phyloP scores from a whole-genome alignment of 2,888 invertebrate genomes.

The Drosophila parthenogenetica region DNA sequence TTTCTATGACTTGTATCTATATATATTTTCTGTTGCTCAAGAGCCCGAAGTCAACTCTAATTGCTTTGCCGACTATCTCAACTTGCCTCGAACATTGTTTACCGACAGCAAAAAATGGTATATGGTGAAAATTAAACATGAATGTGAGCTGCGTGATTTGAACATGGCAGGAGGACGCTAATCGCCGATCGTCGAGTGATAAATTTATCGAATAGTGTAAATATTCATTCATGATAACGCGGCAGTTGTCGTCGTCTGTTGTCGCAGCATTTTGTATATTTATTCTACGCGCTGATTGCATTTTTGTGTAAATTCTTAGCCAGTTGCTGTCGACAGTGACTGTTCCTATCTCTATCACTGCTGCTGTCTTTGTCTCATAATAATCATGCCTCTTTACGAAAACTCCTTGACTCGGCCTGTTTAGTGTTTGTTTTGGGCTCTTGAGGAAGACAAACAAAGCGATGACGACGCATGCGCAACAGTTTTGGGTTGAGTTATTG shows the following conservation, averaged over 20 bases:
- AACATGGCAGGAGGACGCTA: constrained; percentile 22
- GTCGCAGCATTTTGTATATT: constrained; percentile 60
- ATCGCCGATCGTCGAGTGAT: constrained; percentile 45
- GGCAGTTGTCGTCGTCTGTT: constrained; percentile 53
- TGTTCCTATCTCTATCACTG: not conserved
- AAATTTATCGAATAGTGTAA: constrained; percentile 69
- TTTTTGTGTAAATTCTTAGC: constrained; percentile 76
- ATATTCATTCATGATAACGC: constrained; percentile 66
- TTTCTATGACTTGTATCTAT: not conserved
- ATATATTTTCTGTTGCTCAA: not conserved
- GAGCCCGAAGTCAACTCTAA: not conserved
- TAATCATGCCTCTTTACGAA: constrained; percentile 25
- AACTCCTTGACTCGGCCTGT: constrained; percentile 25
- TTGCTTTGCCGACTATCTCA: constrained; percentile 3
- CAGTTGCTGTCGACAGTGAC: constrained; percentile 8
- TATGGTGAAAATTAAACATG: constrained; percentile 44
- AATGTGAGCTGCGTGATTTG: constrained; percentile 8
- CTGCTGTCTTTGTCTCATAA: constrained; percentile 21
- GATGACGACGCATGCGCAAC: constrained; percentile 58
- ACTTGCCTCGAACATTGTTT: not conserved
- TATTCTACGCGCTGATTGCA: constrained; percentile 68
- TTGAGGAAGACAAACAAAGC: constrained; percentile 53
- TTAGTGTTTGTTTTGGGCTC: constrained; percentile 54
- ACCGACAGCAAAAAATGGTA: too few species aligned
- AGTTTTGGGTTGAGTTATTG: constrained; percentile 53